phyloP scores from a whole-genome alignment of 2,888 invertebrate species.

The Chorisops tibialis region DNA sequence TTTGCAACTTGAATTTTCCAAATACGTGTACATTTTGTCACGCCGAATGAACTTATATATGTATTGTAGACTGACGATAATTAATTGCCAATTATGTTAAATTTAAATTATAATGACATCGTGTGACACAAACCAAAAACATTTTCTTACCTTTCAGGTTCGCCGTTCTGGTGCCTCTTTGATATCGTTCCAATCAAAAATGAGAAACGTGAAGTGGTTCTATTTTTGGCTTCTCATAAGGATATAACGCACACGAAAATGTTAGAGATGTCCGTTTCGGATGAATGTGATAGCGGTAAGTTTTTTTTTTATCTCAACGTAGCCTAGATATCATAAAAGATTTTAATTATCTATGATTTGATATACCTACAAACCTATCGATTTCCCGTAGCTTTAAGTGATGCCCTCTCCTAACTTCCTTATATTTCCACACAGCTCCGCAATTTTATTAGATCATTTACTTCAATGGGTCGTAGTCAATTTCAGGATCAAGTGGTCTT shows the following conservation, averaged over 20 bases:
- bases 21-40: too few relatives aligned
- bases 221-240: constrained; percentile 94
- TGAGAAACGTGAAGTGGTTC: constrained; percentile 94
- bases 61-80: not conserved
- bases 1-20: too few relatives aligned
- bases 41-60: too few relatives aligned
- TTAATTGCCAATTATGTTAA: too few relatives aligned
- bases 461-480: not conserved
- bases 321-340: too few relatives aligned
- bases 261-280: constrained; percentile 79
- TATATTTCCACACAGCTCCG: too few relatives aligned
- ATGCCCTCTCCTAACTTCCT: too few relatives aligned
- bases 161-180: constrained; percentile 91
- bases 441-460: not conserved
- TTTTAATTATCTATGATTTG: too few relatives aligned
- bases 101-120: not conserved
- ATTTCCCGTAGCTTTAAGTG: too few relatives aligned
- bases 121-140: not conserved
- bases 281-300: constrained; percentile 85
- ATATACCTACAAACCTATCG: too few relatives aligned
- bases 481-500: not conserved
- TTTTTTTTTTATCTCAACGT: too few relatives aligned
- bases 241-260: constrained; percentile 91
- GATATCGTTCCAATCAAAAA: constrained; percentile 98
- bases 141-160: constrained; percentile 59